A percentile compares a stretch with the other conserved stretches of the same genome.
These are phyloP conservation scores for Pachyseris speciosa DNA, from an alignment of 64 coral and sea anemone species.

Conservation along the genomic window DNA sequence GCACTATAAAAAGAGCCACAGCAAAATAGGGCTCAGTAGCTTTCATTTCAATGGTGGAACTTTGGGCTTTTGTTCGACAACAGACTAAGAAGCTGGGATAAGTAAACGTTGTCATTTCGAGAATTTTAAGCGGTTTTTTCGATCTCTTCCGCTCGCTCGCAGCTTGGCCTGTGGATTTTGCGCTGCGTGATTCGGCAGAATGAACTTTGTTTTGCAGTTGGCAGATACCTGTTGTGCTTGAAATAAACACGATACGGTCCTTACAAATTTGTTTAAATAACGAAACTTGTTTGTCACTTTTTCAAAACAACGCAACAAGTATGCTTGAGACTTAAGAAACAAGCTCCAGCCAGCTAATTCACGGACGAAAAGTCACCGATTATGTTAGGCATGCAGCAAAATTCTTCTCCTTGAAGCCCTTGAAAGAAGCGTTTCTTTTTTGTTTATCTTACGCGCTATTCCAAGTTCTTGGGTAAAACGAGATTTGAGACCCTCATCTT, in stretches of 20 bases:
- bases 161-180: neutral
- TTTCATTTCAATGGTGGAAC: no score
- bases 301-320: neutral
- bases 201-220: neutral
- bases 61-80: no score
- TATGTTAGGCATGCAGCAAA: no score
- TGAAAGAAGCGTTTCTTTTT: neutral
- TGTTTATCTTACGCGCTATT: neutral
- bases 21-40: no score
- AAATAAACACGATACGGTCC: neutral
- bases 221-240: neutral
- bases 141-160: neutral
- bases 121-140: neutral
- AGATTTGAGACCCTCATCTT: neutral
- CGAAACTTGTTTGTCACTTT: neutral
- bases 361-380: no score
- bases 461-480: neutral
- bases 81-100: no score
- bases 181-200: neutral
- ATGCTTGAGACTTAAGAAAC: neutral
- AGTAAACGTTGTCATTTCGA: neutral
- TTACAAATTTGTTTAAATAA: constrained; percentile 24
- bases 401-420: neutral
- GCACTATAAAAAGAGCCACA: no score
- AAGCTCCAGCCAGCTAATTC: no score